Conservation (phyloP, 2,113 vertebrate genomes). For the Paramormyrops kingsleyae region DNA sequence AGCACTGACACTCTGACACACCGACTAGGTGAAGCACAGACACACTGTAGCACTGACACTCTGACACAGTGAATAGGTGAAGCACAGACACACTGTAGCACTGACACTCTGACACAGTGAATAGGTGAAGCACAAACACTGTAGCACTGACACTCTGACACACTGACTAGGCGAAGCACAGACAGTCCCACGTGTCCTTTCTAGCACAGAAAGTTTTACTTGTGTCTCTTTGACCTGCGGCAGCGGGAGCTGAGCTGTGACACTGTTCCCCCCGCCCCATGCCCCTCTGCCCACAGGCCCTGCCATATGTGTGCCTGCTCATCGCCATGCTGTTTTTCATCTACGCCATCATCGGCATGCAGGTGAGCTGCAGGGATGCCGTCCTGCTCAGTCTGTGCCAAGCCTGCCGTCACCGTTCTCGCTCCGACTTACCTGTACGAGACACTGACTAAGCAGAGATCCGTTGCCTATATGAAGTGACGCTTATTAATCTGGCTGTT, state of each 20-base stretch:
- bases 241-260: neutral
- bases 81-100: neutral
- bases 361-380: slow-evolving; percentile 51
- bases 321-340: slow-evolving; percentile 77
- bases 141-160: neutral
- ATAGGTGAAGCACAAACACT: too few relatives aligned
- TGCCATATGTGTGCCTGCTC: slow-evolving; percentile 72
- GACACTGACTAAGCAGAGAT: neutral
- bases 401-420: neutral
- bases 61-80: neutral
- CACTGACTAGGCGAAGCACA: neutral
- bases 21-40: too few relatives aligned
- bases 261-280: neutral
- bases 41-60: neutral
- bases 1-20: neutral
- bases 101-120: neutral
- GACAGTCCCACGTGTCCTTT: neutral
- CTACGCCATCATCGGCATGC: slow-evolving; percentile 74
- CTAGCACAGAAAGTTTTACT: neutral
- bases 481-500: neutral
- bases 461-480: neutral
- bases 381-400: neutral
- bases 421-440: neutral
- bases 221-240: neutral
- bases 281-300: slow-evolving; percentile 51